Evolutionary conservation across 2,113 vertebrate species (phyloP), one percentile per base, ranked within the genome.

Genomic region (Thermophis baileyi): DNA sequence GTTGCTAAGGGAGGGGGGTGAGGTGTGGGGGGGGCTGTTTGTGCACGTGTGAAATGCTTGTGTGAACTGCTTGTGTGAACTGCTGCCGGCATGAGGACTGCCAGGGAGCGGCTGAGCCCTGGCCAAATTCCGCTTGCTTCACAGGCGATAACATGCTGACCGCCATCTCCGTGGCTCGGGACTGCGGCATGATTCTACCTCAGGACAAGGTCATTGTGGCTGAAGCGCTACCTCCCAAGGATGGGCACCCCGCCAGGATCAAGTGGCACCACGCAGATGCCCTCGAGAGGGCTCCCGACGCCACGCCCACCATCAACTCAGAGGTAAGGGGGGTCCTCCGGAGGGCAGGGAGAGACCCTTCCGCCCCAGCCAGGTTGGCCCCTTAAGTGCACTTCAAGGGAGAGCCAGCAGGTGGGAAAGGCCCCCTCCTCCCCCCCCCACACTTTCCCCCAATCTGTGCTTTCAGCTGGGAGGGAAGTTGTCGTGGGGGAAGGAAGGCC

Each of bases 81-180:
- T 6, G n/a, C n/a, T n/a, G n/a, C n/a, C n/a, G n/a, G n/a, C n/a
- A n/a, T n/a, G n/a, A n/a, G n/a, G n/a, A n/a, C n/a, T n/a, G n/a
- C n/a, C n/a, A n/a, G n/a, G n/a, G n/a, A n/a, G n/a, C n/a, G n/a
- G n/a, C 87, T 3, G 49, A 20, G 49, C 49, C 87, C 88, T 5
- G 6, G 55, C 69, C 63, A 18, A 22, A 7, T 14, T 3, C 14
- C 16, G 4, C 9, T 57, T 81, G 14, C 87, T 54, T 63, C 6
- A 57, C 93, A 99, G 99, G 99, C 85, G 99, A 99, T 96, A 99
- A 99, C 95, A 99, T 99, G 98, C 96, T 99, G 97, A 99, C 99
- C 0, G 99, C 99, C 91, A 98, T 99, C 96, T 99, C 99, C 10
- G 99, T 99, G 97, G 99, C 99, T 92, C 98, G 99, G 97, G 99